Evolutionary conservation across 2,113 vertebrate species (phyloP), one percentile per base, ranked within the genome.

Genomic region (Centrocercus urophasianus): DNA sequence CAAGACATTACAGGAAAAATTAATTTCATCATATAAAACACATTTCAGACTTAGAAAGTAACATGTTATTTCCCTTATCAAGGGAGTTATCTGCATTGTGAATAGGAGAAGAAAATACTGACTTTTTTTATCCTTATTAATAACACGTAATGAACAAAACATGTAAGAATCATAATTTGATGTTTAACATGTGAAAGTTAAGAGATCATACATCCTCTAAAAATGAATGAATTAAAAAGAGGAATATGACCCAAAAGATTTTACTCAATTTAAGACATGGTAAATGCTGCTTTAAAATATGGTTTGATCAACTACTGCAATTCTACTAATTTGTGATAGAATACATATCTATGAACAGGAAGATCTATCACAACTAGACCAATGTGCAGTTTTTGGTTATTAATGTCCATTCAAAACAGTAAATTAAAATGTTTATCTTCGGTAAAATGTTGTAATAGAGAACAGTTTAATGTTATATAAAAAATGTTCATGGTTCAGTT

Each of bases 1-100:
- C 59, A 67, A 73, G 0, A 10, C 3, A 30, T 28, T 3, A 13
- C 1, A 30, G 6, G 28, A 90, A 83, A 3, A 47, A 38, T 66
- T 66, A 13, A 10, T 67, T 79, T 2, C 4, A 13, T 8, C 2
- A 0, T 15, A 34, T 5, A 67, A 24, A 17, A 40, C 6, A 30
- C 0, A 0, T 76, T 63, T 86, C 30, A 63, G 38, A n/a, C 0
- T 18, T 50, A 4, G 1, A 5, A 57, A 28, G 3, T 10, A 57
- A 65, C 87, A 6, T 3, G 24, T 14, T 54, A 54, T 54, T 54
- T 54, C 52, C 13, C 8, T 79, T 52, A 20, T 16, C 2, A 3
- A 24, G 4, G 7, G 32, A 69, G 43, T 57, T 3, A 1, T 72
- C 18, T 52, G 5, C 14, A 16, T 13, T 9, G 4, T 5, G 8